Percentiles rank a stretch among this genome's conserved stretches.
These are phyloP conservation scores for Seriola dumerili DNA, from an alignment of 2,113 vertebrate species.

Conservation along the genomic window DNA sequence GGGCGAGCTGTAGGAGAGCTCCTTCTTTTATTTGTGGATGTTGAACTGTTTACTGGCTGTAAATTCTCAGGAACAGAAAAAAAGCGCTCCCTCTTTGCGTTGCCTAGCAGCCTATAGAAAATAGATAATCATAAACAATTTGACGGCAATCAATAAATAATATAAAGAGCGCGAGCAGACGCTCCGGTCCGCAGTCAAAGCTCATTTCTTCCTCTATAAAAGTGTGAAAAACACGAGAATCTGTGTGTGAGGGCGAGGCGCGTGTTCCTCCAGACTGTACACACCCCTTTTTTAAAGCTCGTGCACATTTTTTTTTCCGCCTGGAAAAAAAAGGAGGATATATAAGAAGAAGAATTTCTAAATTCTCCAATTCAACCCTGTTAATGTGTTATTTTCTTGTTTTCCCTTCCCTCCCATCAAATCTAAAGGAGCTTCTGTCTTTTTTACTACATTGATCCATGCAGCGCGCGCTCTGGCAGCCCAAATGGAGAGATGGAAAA, in stretches of 20 bases:
- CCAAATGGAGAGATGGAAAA: conserved; percentile 34
- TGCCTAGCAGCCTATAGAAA: conserved; percentile 30
- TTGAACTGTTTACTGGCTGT: conserved; percentile 26
- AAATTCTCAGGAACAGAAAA: conserved; percentile 4
- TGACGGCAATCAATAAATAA: neutral
- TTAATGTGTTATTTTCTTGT: neutral
- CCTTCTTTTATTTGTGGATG: conserved; percentile 16
- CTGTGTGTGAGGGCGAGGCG: conserved; percentile 29
- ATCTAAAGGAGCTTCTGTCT: conserved; percentile 20
- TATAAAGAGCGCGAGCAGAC: neutral
- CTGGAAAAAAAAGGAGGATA: neutral
- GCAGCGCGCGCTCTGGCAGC: conserved; percentile 33
- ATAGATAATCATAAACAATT: conserved; percentile 18
- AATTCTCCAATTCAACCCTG: too few relatives aligned
- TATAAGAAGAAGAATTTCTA: neutral
- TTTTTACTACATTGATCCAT: neutral
- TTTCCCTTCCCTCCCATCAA: neutral
- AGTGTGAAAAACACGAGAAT: conserved; percentile 23
- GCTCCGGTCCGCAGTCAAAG: neutral
- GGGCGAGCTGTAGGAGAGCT: conserved; percentile 17
- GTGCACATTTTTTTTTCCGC: conserved; percentile 48
- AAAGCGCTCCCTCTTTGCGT: neutral
- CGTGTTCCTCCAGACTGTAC: conserved; percentile 66
- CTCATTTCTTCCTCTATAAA: neutral
- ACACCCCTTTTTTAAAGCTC: conserved; percentile 78